Base-by-base conservation (phyloP, 2,888 invertebrate species). In the Microchrysa polita region DNA sequence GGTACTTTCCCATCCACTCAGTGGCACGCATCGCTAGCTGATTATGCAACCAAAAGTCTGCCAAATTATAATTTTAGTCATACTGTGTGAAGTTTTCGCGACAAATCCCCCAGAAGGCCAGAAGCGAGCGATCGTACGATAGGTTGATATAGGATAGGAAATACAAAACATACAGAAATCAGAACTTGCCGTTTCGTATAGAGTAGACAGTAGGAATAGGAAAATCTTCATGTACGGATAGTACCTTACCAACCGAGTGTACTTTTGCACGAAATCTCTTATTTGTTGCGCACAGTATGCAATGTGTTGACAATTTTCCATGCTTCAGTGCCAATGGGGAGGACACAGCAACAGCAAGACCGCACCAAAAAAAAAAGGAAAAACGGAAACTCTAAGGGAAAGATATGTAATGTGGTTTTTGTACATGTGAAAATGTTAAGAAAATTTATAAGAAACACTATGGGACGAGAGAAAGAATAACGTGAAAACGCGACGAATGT, bases 281-380 rank as follows among this genome's bases (percentile, higher is more conserved):
- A 34, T 34, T 34, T 34, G 7, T 7, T 5, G 27, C n/a, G n/a
- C n/a, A n/a, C 27, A 34, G 27, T 34, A 34, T 7, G 7, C 27
- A 10, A 65, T 65, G 65, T 65, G 65, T 65, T 65, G 65, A 65
- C 65, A 65, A 65, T 65, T 65, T 65, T 65, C 65, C 65, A 48
- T 48, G 65, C 44, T 22, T 65, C 22, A 34, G n/a, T 65, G 65
- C 65, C 65, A 44, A 65, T 48, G 22, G 48, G 48, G 65, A 34
- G 27, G 27, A 34, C n/a, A n/a, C n/a, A n/a, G n/a, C n/a, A n/a
- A n/a, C 27, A 34, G 27, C 27, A 34, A n/a, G 27, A 34, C 27
- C 27, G 2, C 65, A 65, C n/a, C n/a, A n/a, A n/a, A n/a, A n/a
- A n/a, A 65, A 65, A 48, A 65, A 65, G 22, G 14, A 65, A 48